Evolutionary conservation across 2,113 vertebrate species (phyloP).

Genomic region (Leptobrachium ailaonicum): DNA sequence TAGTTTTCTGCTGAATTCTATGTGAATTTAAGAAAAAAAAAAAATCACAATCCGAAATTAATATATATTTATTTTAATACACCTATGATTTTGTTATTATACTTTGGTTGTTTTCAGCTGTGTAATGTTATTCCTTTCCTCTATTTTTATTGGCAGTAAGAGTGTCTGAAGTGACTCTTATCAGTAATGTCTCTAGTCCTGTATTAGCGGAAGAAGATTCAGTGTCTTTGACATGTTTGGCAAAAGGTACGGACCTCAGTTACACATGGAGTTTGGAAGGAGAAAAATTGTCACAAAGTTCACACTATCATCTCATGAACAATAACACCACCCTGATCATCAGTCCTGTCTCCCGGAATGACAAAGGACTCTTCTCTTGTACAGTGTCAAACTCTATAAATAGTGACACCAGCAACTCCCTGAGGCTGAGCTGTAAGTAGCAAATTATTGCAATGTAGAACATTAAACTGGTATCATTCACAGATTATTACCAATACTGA

Average conservation of each 20-base stretch:
- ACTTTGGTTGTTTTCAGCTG: too few species aligned
- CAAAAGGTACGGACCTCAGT: slow-evolving; percentile 22
- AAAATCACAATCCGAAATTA: too few species aligned
- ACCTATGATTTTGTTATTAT: too few species aligned
- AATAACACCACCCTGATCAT: slow-evolving; percentile 19
- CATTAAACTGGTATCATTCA: neutral
- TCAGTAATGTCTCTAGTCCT: slow-evolving; percentile 1
- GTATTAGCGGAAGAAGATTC: slow-evolving; percentile 6
- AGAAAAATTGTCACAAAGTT: neutral
- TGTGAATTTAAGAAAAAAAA: too few species aligned
- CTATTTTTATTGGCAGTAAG: slow-evolving; percentile 7
- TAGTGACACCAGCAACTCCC: neutral
- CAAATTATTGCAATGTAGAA: neutral
- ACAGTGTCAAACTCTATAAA: slow-evolving; percentile 24
- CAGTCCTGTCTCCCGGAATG: slow-evolving; percentile 22
- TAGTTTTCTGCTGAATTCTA: too few species aligned
- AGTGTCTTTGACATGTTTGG: slow-evolving; percentile 1
- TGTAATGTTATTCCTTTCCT: neutral
- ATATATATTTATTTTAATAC: too few species aligned
- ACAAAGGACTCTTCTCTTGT: slow-evolving; percentile 23
- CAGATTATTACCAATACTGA: neutral
- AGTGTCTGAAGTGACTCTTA: slow-evolving; percentile 13
- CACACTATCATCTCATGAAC: slow-evolving; percentile 7
- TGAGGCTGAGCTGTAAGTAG: slow-evolving; percentile 39
- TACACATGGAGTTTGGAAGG: slow-evolving; percentile 11